Percentiles rank a stretch among this genome's conserved stretches.
Evolutionary conservation across 37 sponge, comb jelly and placozoan genomes (phyloP).

Genomic region (Bolinopsis microptera): DNA sequence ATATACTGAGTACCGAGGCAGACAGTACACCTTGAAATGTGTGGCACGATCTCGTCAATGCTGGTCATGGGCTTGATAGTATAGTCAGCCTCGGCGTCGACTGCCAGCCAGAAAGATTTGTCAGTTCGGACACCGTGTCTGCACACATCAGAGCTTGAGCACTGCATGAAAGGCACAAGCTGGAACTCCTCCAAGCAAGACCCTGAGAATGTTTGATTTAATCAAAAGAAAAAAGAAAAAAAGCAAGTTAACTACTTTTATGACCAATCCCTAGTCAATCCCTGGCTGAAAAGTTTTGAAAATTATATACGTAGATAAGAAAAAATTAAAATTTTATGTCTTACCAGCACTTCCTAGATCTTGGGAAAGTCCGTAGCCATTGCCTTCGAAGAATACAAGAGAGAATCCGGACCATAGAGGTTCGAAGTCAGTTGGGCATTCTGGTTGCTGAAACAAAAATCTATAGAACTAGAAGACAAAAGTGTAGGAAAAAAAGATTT

Average conservation of each 20-base stretch:
- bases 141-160: conserved; percentile 45
- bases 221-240: too few species aligned
- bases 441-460: background rate
- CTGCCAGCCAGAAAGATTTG: conserved; percentile 43
- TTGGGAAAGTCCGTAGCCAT: conserved; percentile 50
- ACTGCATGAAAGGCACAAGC: conserved; percentile 56
- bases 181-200: conserved; percentile 59
- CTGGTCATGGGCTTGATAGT: conserved; percentile 18
- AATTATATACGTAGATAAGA: too few species aligned
- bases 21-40: conserved; percentile 32
- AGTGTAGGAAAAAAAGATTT: too few species aligned
- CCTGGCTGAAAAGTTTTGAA: too few species aligned
- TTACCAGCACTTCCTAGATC: conserved; percentile 61
- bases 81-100: background rate
- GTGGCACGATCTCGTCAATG: background rate
- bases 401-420: conserved; percentile 51
- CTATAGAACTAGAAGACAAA: too few species aligned
- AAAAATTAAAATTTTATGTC: too few species aligned
- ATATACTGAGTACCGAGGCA: conserved; percentile 11
- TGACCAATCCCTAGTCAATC: too few species aligned
- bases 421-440: conserved; percentile 32
- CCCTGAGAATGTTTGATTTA: background rate
- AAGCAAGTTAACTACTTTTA: too few species aligned
- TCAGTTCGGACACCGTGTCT: conserved; percentile 42
- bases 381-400: conserved; percentile 53